Base-by-base conservation (phyloP, 2,113 vertebrate species). In the Dunckerocampus dactyliophorus region DNA sequence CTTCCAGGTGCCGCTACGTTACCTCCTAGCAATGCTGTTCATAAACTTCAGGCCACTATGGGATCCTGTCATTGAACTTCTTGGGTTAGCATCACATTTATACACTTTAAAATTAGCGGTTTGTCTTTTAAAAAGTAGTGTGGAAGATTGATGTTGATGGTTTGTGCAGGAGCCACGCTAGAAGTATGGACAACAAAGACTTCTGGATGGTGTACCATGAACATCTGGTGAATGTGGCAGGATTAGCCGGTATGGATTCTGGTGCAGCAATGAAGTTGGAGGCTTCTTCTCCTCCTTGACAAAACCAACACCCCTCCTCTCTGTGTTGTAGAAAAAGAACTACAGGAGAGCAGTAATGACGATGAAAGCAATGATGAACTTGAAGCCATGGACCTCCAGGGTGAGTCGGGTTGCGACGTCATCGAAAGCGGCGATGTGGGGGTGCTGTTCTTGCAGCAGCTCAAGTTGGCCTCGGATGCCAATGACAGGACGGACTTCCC, bases 11-110 rank as follows among this genome's bases (percentile, higher is more conserved):
- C 95, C 97, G 16, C 91, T 99, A 72, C 92, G 94, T 1, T 99
- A 96, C 80, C 92, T 99, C 60, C 83, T 96, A 16, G 92, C 93
- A 48, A 97, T 98, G 95, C 88, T 99, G 24, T 98, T 95, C 59
- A 60, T 98, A 70, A 99, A 99, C 87, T 99, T 99, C 89, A 93
- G 77, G 59, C 91, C 92, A 4, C 90, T 99, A 52, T 99, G 97
- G 97, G 94, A 95, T 68, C 89, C 95, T 20, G 92, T 97, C 22
- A 92, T 93, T 68, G 96, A 98, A 12, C 92, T 99, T n/a, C 70
- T 99, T 55, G 90, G 82, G 97, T 99, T 75, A 96, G 93, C 89
- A 13, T 22, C 13, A 46, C 11, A 1, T 47, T 1, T 8, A 20
- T 17, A 45, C 0, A 2, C 8, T 17, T 28, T 53, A 11, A 50